These are phyloP conservation scores for Toxotes chatareus DNA, from an alignment of 2,113 vertebrate genomes.

Conservation along the genomic window DNA sequence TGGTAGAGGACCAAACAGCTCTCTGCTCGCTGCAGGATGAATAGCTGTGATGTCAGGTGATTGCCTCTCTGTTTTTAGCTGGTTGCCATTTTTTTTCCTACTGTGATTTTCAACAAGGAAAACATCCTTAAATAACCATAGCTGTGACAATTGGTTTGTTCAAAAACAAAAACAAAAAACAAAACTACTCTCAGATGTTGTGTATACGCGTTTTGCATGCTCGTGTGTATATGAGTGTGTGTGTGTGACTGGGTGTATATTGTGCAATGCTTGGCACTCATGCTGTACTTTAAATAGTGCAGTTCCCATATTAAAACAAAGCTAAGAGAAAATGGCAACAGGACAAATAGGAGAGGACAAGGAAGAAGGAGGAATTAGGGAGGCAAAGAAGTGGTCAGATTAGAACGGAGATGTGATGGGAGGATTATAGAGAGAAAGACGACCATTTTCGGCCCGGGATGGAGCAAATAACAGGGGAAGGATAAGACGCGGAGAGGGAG, in stretches of 20 bases:
- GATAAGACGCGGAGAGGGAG: background rate
- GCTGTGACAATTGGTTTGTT: constrained; percentile 54
- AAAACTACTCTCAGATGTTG: constrained; percentile 33
- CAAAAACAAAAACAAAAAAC: constrained; percentile 30
- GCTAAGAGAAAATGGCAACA: constrained; percentile 8
- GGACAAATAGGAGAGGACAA: constrained; percentile 12
- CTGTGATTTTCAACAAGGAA: constrained; percentile 48
- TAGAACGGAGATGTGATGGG: constrained; percentile 38
- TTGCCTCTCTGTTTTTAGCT: constrained; percentile 47
- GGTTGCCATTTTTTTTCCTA: constrained; percentile 32
- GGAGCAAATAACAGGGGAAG: constrained; percentile 16
- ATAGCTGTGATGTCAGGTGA: constrained; percentile 68
- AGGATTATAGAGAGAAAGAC: constrained; percentile 34
- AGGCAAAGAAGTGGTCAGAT: constrained; percentile 49
- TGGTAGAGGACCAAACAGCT: constrained; percentile 60
- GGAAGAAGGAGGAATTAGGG: constrained; percentile 34
- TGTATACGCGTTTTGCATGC: background rate
- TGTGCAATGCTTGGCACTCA: background rate
- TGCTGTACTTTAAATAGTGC: background rate
- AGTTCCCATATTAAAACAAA: constrained; percentile 1
- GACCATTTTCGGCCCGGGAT: constrained; percentile 24
- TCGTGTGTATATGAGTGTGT: constrained; percentile 7
- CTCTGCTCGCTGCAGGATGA: constrained; percentile 52
- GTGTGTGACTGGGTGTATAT: constrained; percentile 2
- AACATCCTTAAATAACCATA: constrained; percentile 57